Evolutionary conservation across 2,888 invertebrate species (phyloP), one percentile per base, ranked within the genome.

Genomic region (Melanotus villosus): DNA sequence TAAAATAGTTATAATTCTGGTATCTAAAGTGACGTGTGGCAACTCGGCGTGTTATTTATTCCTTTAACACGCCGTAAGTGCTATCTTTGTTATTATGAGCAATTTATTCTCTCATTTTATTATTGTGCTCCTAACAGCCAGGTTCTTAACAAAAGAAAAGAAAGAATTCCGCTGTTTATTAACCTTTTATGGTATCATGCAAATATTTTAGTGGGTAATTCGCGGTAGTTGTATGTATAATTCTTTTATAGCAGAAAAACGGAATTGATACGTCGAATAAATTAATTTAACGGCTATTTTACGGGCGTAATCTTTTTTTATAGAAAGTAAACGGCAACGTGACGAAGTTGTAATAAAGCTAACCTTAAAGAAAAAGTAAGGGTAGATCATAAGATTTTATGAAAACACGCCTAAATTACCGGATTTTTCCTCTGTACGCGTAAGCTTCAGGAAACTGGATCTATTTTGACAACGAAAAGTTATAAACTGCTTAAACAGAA

Each of bases 21-120:
- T 21, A 45, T 45, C 19, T 21, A 45, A 45, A 21, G 45, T 45
- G 16, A 45, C 19, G 14, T 45, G 21, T 45, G 45, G 21, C 41
- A 41, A 18, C 41, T 41, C 16, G 12, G 18, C 21, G 9, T 45
- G n/a, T 21, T 45, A 45, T 45, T 45, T 21, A 45, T 21, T 0
- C 12, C 21, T 5, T 18, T 21, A 21, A 45, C 45, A 45, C 45
- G 7, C n/a, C n/a, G 21, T n/a, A 45, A 45, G 45, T 45, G 45
- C 21, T 45, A 21, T 21, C 45, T 45, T 21, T 21, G 19, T 45
- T 45, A 45, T 45, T 19, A 45, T 16, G 19, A 45, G 45, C 45
- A 21, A 45, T 45, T 45, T 45, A 45, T 45, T 45, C n/a, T 21
- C 21, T 21, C 45, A 4, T 21, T 45, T 21, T 18, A 16, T n/a